Evolutionary conservation across 2,888 invertebrate species (phyloP).

Genomic region (Spisula solida): DNA sequence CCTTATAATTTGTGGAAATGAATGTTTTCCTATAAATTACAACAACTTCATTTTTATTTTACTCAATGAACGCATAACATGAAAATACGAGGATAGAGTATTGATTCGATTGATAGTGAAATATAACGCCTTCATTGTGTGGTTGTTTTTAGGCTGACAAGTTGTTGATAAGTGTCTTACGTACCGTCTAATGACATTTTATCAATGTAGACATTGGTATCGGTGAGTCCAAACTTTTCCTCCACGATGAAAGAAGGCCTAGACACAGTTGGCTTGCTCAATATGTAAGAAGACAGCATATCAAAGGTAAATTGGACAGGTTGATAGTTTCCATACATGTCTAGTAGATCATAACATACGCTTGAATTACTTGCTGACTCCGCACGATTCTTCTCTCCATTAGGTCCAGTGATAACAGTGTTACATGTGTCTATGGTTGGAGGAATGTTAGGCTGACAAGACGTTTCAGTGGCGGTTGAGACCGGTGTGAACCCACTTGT

Average conservation of each 20-base stretch:
- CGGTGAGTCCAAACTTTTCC: slow-evolving; percentile 44
- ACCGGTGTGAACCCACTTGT: slow-evolving; percentile 25
- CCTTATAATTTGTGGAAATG: no score
- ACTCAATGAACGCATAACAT: no score
- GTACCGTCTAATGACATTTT: background rate
- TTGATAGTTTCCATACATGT: slow-evolving; percentile 49
- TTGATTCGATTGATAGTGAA: no score
- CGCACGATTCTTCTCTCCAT: slow-evolving; percentile 31
- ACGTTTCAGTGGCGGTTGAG: background rate
- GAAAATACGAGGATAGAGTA: no score
- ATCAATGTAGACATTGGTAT: slow-evolving; percentile 25
- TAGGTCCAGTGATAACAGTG: slow-evolving; percentile 33
- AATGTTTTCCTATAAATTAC: no score
- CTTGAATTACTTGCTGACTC: background rate
- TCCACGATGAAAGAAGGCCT: background rate
- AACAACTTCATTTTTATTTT: no score
- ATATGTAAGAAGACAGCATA: background rate
- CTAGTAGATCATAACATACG: slow-evolving; percentile 17
- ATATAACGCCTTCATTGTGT: no score
- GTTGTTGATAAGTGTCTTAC: background rate
- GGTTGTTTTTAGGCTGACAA: background rate
- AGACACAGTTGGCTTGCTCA: background rate
- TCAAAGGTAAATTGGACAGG: slow-evolving; percentile 3
- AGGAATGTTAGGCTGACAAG: slow-evolving; percentile 36
- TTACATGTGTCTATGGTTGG: slow-evolving; percentile 30